A percentile compares a stretch with the other conserved stretches of the same genome.
phyloP scores from a whole-genome alignment of 2,888 invertebrate genomes.

The Muschampia plurimacula region DNA sequence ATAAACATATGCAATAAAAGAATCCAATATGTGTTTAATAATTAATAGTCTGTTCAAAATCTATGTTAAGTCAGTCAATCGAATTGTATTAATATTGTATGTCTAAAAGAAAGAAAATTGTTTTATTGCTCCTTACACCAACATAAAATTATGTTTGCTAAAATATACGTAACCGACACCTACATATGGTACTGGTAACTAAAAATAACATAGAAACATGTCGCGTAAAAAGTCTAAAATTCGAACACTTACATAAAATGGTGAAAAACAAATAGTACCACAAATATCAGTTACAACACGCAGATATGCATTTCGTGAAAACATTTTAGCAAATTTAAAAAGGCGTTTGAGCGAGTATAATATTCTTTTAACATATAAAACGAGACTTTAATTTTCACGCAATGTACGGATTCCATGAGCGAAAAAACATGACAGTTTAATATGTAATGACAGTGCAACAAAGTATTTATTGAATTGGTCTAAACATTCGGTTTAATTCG shows the following conservation, averaged over 20 bases:
- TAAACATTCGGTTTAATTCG: too few relatives aligned
- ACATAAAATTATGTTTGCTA: background rate
- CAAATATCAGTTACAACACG: too few relatives aligned
- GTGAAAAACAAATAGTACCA: background rate
- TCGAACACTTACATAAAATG: background rate
- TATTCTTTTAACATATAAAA: too few relatives aligned
- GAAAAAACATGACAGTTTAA: too few relatives aligned
- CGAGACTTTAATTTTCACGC: too few relatives aligned
- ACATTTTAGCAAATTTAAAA: too few relatives aligned
- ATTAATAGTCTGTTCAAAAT: background rate
- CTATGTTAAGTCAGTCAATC: background rate
- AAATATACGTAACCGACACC: constrained; percentile 48
- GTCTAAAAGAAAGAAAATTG: background rate
- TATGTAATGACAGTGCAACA: too few relatives aligned
- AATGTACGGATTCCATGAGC: too few relatives aligned
- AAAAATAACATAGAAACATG: constrained; percentile 36
- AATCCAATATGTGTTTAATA: background rate
- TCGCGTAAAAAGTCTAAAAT: background rate
- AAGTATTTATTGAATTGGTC: too few relatives aligned
- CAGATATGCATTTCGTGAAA: too few relatives aligned
- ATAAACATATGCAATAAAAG: background rate
- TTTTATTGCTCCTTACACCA: background rate
- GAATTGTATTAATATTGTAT: constrained; percentile 1
- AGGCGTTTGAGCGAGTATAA: too few relatives aligned
- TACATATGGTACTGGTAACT: constrained; percentile 49